These are phyloP conservation scores for Holacanthus passer DNA, from an alignment of 2,113 vertebrate species.

Conservation along the genomic window DNA sequence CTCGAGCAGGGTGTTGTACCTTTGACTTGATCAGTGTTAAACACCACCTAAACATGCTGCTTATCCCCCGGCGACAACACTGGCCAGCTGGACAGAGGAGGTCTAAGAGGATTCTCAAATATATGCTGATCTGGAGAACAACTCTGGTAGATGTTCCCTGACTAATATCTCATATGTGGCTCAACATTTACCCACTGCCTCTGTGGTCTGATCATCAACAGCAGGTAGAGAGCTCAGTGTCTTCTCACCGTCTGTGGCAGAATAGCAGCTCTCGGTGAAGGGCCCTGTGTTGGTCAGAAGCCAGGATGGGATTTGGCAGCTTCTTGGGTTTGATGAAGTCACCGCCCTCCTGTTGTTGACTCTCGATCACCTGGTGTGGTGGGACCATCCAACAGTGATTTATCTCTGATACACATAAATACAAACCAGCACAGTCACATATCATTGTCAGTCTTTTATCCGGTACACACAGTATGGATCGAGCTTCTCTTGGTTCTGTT, in stretches of 20 bases:
- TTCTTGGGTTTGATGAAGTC: conserved; percentile 76
- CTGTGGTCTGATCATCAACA: neutral
- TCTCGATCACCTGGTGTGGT: conserved; percentile 37
- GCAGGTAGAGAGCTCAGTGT: neutral
- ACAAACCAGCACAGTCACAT: conserved; percentile 5
- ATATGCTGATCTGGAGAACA: neutral
- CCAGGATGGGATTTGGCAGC: conserved; percentile 57
- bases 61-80: conserved; percentile 8
- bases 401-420: conserved; percentile 54
- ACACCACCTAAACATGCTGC: conserved; percentile 37
- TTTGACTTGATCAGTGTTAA: conserved; percentile 36
- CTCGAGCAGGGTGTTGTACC: neutral
- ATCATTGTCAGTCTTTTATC: neutral
- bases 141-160: neutral
- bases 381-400: conserved; percentile 17
- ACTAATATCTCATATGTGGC: neutral
- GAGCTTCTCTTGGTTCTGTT: neutral
- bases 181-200: neutral
- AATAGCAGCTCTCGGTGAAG: conserved; percentile 83
- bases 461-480: neutral
- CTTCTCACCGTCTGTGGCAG: conserved; percentile 78
- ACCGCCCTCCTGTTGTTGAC: conserved; percentile 41
- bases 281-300: conserved; percentile 60
- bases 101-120: conserved; percentile 31
- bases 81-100: neutral